These are phyloP conservation scores for Lamprologus lemairii DNA, from an alignment of 2,113 vertebrate genomes.

Conservation along the genomic window DNA sequence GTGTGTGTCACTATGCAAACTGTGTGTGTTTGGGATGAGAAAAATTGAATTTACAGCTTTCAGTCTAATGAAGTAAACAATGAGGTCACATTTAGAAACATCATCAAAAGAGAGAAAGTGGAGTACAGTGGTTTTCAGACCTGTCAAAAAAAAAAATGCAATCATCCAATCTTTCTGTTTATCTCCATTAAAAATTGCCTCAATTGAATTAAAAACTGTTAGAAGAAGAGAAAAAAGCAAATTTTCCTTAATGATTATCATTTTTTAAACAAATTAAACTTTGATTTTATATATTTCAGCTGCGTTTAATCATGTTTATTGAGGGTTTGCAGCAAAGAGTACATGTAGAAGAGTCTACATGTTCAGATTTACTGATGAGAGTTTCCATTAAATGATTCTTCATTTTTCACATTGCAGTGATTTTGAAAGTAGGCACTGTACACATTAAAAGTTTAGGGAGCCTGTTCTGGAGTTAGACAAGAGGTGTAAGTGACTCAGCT, in stretches of 20 bases:
- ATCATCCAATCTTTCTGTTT: background rate
- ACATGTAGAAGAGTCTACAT: background rate
- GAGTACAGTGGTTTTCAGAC: background rate
- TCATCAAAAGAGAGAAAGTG: background rate
- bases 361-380: background rate
- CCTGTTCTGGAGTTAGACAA: background rate
- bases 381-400: background rate
- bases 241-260: background rate
- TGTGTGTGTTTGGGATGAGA: background rate
- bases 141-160: background rate
- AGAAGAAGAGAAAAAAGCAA: background rate
- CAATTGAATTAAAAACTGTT: background rate
- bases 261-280: background rate
- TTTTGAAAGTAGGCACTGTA: background rate
- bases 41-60: constrained; percentile 24
- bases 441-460: background rate
- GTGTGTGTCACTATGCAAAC: background rate
- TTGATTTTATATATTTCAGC: background rate
- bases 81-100: constrained; percentile 37
- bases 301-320: background rate
- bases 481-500: background rate
- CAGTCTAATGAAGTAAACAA: constrained; percentile 49
- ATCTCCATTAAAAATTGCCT: background rate
- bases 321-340: background rate
- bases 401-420: background rate